Evolutionary conservation across 2,113 vertebrate species (phyloP).

Genomic region (Hoplias malabaricus): DNA sequence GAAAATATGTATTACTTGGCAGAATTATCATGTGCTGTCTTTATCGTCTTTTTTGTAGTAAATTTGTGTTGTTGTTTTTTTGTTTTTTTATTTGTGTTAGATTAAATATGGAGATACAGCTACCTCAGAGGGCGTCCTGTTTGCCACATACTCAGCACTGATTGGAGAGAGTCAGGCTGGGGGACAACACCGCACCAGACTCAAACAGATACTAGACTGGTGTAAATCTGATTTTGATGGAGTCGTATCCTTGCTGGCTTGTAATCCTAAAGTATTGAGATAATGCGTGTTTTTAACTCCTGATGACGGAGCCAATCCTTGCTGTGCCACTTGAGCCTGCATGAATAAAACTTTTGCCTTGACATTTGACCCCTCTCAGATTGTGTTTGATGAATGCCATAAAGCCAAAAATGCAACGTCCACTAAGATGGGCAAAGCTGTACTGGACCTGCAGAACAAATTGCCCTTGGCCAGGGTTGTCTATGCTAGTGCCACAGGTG

Average conservation of each 20-base stretch:
- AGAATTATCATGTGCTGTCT: too few species aligned
- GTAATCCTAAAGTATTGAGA: not conserved
- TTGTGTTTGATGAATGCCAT: conserved; percentile 98
- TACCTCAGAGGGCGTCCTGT: conserved; percentile 98
- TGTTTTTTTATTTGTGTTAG: conserved; percentile 64
- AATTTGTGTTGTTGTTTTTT: too few species aligned
- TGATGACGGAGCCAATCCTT: too few species aligned
- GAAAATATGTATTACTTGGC: too few species aligned
- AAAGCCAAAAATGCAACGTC: conserved; percentile 98
- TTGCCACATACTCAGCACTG: conserved; percentile 95
- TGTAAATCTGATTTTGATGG: conserved; percentile 91
- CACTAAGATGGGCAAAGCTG: conserved; percentile 98
- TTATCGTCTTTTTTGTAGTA: not conserved
- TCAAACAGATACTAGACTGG: conserved; percentile 97
- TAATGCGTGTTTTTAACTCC: not conserved
- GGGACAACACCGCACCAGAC: conserved; percentile 90
- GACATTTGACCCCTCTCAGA: conserved; percentile 73
- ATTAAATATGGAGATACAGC: conserved; percentile 98
- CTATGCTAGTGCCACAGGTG: conserved; percentile 98
- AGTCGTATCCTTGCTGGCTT: conserved; percentile 86
- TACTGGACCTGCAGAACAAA: conserved; percentile 95
- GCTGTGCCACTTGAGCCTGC: not conserved
- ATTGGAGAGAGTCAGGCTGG: conserved; percentile 97
- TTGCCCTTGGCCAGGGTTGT: conserved; percentile 92
- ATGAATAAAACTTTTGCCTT: conserved; percentile 66